Percentiles rank a stretch among this genome's conserved stretches.
Evolutionary conservation across 1,140 invertebrate genomes (phyloP).

Genomic region (Pseudomyrmex concolor): DNA sequence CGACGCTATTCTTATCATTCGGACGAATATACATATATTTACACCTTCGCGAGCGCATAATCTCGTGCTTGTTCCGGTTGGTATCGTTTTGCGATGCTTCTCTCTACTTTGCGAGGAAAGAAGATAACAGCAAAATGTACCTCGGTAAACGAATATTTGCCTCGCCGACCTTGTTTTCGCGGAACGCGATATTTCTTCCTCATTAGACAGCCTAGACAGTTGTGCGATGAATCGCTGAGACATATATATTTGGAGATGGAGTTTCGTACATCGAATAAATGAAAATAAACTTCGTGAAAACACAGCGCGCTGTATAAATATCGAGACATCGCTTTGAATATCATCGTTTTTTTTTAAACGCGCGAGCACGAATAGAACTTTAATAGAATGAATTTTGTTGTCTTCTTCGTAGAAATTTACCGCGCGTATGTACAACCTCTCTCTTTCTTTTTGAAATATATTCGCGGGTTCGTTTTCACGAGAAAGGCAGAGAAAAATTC

Average conservation of each 20-base stretch:
- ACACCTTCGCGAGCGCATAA: background rate
- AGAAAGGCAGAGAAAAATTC: background rate
- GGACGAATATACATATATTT: conserved; percentile 60
- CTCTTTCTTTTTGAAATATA: background rate
- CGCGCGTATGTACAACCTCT: too few species aligned
- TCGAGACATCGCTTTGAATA: background rate
- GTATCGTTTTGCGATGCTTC: conserved; percentile 26
- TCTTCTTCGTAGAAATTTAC: background rate
- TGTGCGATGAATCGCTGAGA: background rate
- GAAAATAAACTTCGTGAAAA: conserved; percentile 11
- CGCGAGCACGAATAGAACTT: background rate
- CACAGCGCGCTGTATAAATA: background rate
- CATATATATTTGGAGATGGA: background rate
- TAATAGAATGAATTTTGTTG: background rate
- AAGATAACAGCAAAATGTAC: conserved; percentile 40
- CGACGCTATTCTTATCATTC: conserved; percentile 69
- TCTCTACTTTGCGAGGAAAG: background rate
- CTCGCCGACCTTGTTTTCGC: conserved; percentile 24
- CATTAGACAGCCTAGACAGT: conserved; percentile 14
- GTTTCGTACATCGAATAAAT: background rate
- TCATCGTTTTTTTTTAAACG: background rate
- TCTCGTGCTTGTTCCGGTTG: conserved; percentile 56
- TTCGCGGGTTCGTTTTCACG: background rate
- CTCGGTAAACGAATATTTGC: conserved; percentile 2
- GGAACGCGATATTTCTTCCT: background rate